These are phyloP conservation scores for Todiramphus saurophagus DNA, from an alignment of 2,113 vertebrate species.

Conservation along the genomic window DNA sequence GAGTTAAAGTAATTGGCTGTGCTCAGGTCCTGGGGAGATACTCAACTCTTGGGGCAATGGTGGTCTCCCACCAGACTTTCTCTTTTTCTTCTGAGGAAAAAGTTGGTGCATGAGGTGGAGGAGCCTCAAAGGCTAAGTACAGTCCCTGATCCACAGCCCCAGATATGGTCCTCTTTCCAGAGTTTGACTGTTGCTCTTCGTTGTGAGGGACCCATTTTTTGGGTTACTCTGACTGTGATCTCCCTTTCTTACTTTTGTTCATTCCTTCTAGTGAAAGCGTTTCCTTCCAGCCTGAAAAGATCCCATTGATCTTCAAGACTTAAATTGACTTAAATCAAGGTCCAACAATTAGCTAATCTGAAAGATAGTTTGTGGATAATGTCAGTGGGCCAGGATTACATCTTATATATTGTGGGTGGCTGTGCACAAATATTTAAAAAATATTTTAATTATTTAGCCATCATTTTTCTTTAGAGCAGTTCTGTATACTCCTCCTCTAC, in stretches of 20 bases:
- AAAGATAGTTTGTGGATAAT: not conserved
- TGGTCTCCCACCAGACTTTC: not conserved
- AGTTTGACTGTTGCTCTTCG: not conserved
- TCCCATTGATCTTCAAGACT: not conserved
- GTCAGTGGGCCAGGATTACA: not conserved
- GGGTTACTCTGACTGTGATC: not conserved
- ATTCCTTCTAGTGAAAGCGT: not conserved
- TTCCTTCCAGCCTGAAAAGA: not conserved
- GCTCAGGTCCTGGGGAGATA: not conserved
- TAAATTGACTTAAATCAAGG: not conserved
- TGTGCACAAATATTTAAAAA: not conserved
- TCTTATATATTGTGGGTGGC: not conserved
- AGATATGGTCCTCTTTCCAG: not conserved
- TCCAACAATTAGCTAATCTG: not conserved
- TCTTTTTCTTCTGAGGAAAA: not conserved
- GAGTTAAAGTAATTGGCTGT: not conserved
- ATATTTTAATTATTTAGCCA: not conserved
- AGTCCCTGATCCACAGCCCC: not conserved
- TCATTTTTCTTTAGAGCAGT: not conserved
- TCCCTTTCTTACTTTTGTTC: not conserved
- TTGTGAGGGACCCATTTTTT: not conserved
- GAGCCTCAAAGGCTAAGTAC: not conserved
- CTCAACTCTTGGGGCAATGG: not conserved
- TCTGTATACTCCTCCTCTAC: not conserved
- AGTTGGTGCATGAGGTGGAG: not conserved